phyloP scores from a whole-genome alignment of 2,888 invertebrate species.

The Hedychridium roseum region DNA sequence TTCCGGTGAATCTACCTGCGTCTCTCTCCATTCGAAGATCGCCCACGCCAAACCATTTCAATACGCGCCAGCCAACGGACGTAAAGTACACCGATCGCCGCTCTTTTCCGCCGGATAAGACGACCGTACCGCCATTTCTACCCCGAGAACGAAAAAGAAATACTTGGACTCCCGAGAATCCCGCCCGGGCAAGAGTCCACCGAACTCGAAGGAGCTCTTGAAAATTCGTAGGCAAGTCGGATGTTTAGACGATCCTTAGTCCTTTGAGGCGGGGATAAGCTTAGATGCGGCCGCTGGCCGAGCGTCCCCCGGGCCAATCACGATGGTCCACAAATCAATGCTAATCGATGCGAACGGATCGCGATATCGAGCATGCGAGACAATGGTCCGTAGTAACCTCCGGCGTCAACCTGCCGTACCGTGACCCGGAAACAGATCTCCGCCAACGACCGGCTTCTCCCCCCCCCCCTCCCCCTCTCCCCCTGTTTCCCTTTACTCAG shows the following conservation, averaged over 20 bases:
- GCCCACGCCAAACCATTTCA: constrained; percentile 34
- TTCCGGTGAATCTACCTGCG: constrained; percentile 34
- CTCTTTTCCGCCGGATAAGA: constrained; percentile 20
- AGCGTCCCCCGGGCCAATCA: too few species aligned
- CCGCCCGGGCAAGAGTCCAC: too few species aligned
- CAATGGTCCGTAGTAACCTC: constrained; percentile 37
- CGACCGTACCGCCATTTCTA: too few species aligned
- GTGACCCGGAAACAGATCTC: constrained; percentile 55
- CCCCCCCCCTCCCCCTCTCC: not conserved
- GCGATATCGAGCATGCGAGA: constrained; percentile 37
- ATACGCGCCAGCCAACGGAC: constrained; percentile 31
- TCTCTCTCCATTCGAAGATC: constrained; percentile 32
- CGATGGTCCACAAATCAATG: constrained; percentile 54
- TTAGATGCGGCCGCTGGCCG: too few species aligned
- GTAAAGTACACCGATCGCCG: constrained; percentile 35
- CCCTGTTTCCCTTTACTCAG: constrained; percentile 1
- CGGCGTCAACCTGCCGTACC: constrained; percentile 56
- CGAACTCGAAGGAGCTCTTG: too few species aligned
- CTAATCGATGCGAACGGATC: constrained; percentile 51
- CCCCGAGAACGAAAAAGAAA: too few species aligned
- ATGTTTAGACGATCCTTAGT: too few species aligned
- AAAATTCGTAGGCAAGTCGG: too few species aligned
- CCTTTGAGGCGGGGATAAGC: too few species aligned
- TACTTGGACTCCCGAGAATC: too few species aligned
- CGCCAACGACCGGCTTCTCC: constrained; percentile 13